Base-by-base conservation (phyloP, 2,797 vertebrate species). In the Synanceia verrucosa region DNA sequence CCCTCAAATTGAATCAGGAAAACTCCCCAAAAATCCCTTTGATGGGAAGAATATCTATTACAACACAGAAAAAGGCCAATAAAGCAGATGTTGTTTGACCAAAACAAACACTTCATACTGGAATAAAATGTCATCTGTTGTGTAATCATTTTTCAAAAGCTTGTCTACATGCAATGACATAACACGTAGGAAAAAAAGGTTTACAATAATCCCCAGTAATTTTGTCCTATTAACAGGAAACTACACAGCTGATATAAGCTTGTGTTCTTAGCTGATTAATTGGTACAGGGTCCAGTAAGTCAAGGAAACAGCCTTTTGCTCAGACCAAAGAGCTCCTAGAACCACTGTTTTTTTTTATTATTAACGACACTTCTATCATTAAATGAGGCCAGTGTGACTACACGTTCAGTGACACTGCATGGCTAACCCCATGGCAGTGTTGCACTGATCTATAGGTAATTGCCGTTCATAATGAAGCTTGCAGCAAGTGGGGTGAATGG, bases 401-500 rank as follows among this genome's bases (percentile, higher is more conserved):
- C n/a, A 29, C 23, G 9, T 37, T 44, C 37, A 48, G 19, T 9
- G 53, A 3, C 18, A n/a, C 61, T 19, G 28, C 34, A 44, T n/a
- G 14, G 19, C 39, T n/a, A 37, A 64, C 19, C 16, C 24, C 9
- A 21, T 21, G 31, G 60, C 14, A 3, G 5, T 28, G 28, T 18
- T 61, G 31, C 53, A 26, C 29, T 50, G 63, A 36, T 57, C 12
- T 5, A n/a, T 16, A 51, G 46, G 55, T 46, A 65, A 70, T 65
- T 66, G 34, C 34, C 48, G 48, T 57, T 70, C 18, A 23, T 65
- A 56, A 71, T 78, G 70, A 79, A 69, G 64, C 66, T 50, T 50
- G 24, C 58, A 26, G 48, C 16, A 61, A 67, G 60, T 70, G 19
- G 46, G 11, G 52, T 53, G 74, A 66, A 78, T 23, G 57, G 72